Conservation (phyloP, 2,797 vertebrate species). For the Loris lydekkerianus region DNA sequence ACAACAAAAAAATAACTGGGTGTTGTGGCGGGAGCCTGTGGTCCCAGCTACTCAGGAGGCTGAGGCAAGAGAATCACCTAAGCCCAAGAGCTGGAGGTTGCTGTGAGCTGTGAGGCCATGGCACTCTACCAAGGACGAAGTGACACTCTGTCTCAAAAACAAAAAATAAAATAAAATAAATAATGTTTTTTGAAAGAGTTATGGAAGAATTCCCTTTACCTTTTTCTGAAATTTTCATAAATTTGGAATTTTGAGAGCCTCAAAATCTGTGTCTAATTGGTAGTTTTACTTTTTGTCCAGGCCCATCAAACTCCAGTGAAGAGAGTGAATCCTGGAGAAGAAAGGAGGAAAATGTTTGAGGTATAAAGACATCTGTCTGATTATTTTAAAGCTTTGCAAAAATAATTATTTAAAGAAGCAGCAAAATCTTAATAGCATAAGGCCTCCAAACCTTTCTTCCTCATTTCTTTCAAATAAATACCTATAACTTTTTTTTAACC, state of each 20-base stretch:
- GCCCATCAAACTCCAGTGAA: conserved; percentile 91
- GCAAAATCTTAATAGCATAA: conserved; percentile 60
- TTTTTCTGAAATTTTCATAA: conserved; percentile 78
- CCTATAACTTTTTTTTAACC: conserved; percentile 54
- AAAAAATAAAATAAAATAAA: too few species aligned
- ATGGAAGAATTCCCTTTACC: not conserved
- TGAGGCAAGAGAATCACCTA: too few species aligned
- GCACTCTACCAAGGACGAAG: too few species aligned
- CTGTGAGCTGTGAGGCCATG: too few species aligned
- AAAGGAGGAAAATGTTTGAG: conserved; percentile 95
- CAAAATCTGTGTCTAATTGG: conserved; percentile 89
- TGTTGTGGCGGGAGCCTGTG: too few species aligned
- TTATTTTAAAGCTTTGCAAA: conserved; percentile 82
- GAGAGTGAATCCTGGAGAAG: conserved; percentile 93
- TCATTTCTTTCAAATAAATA: conserved; percentile 82
- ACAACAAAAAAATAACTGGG: too few species aligned
- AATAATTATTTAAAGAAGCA: conserved; percentile 67
- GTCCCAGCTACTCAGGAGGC: too few species aligned
- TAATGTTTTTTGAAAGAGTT: conserved; percentile 41
- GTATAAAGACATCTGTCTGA: conserved; percentile 89
- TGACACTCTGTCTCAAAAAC: too few species aligned
- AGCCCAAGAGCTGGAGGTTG: too few species aligned
- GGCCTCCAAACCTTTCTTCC: conserved; percentile 86
- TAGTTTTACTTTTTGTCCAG: conserved; percentile 94
- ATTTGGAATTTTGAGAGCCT: not conserved